Percentiles rank a stretch among this genome's conserved stretches.
These are phyloP conservation scores for Laticauda laticaudata DNA, from an alignment of 2,113 vertebrate genomes.

Conservation along the genomic window DNA sequence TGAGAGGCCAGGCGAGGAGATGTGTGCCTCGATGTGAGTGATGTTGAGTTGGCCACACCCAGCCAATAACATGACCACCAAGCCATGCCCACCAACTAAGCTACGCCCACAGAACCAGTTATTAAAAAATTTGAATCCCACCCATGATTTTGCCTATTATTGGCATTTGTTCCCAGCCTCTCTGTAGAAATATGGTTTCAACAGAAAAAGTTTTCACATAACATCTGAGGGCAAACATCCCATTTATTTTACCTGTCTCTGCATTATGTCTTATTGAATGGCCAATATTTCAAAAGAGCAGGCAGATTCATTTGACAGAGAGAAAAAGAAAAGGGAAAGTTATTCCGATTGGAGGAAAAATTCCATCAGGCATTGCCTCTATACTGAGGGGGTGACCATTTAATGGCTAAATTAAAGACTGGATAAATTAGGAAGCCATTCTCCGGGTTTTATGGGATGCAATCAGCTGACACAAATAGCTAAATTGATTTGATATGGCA, in stretches of 20 bases:
- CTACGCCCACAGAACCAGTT: too few species aligned
- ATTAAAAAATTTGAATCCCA: too few species aligned
- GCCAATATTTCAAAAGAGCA: background rate
- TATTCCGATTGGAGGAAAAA: background rate
- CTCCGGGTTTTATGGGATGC: slow-evolving; percentile 7
- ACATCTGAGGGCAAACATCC: background rate
- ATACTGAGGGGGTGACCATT: background rate
- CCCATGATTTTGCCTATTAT: background rate
- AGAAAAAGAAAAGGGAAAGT: too few species aligned
- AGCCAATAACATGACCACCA: too few species aligned
- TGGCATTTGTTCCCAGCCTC: background rate
- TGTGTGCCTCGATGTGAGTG: too few species aligned
- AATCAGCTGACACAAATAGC: slow-evolving; percentile 34
- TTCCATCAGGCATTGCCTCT: background rate
- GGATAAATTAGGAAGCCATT: background rate
- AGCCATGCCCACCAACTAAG: too few species aligned
- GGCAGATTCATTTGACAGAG: background rate
- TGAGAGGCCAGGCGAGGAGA: too few species aligned
- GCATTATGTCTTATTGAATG: background rate
- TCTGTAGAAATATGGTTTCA: background rate
- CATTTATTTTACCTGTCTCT: background rate
- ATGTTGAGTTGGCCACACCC: too few species aligned
- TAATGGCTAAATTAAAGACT: background rate
- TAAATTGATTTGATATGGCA: slow-evolving; percentile 24
- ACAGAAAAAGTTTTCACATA: background rate